phyloP scores from a whole-genome alignment of 2,113 vertebrate species.

The Gopherus flavomarginatus region DNA sequence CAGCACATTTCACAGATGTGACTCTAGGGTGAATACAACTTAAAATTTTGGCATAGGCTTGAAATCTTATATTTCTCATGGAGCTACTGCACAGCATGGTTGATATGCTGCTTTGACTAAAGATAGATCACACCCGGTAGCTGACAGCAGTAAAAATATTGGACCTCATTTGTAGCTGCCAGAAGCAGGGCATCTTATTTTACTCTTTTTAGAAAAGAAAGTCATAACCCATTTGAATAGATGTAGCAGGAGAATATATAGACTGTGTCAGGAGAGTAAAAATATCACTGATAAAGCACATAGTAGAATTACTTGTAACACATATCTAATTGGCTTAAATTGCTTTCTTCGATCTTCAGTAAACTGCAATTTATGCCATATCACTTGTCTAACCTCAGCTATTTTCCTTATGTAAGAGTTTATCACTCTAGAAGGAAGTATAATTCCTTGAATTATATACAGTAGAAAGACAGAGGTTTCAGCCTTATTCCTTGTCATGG shows the following conservation, averaged over 20 bases:
- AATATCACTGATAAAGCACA: conserved; percentile 20
- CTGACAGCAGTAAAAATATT: neutral
- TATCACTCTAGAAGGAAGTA: neutral
- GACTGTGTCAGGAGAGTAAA: neutral
- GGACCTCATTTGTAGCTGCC: neutral
- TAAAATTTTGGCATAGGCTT: conserved; percentile 56
- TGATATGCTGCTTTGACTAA: neutral
- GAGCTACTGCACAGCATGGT: neutral
- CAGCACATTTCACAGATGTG: conserved; percentile 15
- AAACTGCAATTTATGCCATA: conserved; percentile 26
- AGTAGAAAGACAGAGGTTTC: neutral
- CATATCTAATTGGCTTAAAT: conserved; percentile 29
- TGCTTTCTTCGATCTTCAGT: conserved; percentile 50
- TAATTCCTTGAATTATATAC: neutral
- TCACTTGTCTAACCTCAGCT: conserved; percentile 10
- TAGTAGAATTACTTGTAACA: conserved; percentile 34
- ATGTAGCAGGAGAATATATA: conserved; percentile 6
- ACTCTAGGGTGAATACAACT: conserved; percentile 28
- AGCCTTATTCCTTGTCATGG: neutral
- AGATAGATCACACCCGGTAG: neutral
- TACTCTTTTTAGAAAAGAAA: conserved; percentile 11
- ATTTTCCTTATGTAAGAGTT: conserved; percentile 31
- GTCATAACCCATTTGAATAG: neutral
- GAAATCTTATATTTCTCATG: neutral
- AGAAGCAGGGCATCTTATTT: neutral